phyloP scores from a whole-genome alignment of 2,113 vertebrate genomes.

The Notarius lentiginosus region DNA sequence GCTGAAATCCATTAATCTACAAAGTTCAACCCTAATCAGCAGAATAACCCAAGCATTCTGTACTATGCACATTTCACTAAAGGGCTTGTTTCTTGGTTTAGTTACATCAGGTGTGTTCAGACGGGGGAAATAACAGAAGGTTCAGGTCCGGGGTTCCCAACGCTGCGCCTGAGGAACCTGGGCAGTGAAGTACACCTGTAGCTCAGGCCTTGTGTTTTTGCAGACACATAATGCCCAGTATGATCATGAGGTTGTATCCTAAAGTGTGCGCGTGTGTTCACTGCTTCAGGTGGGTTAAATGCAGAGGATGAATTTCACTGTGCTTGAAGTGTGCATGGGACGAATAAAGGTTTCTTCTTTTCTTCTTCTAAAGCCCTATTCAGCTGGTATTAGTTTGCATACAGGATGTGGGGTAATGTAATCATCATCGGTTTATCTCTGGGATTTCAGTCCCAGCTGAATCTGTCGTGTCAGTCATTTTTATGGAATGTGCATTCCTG shows the following conservation, averaged over 20 bases:
- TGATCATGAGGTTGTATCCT: background rate
- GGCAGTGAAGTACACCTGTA: background rate
- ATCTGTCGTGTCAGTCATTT: background rate
- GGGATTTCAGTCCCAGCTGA: no score
- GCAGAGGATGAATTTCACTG: no score
- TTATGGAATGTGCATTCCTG: background rate
- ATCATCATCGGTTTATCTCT: background rate
- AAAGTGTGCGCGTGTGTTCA: background rate
- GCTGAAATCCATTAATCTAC: background rate
- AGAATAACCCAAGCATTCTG: no score
- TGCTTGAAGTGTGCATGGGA: no score
- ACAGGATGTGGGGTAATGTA: background rate
- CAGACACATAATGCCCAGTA: background rate
- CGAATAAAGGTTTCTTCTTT: no score
- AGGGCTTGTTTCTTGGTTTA: background rate
- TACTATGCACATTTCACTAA: background rate
- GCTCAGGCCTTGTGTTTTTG: background rate
- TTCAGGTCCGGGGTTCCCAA: background rate
- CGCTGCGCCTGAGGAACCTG: no score
- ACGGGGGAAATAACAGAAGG: background rate
- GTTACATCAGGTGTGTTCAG: background rate
- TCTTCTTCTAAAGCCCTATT: background rate
- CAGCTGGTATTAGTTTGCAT: background rate
- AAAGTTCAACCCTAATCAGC: background rate
- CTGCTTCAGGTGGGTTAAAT: no score